Evolutionary conservation across 2,888 invertebrate genomes (phyloP).

Genomic region (Melanargia galathea): DNA sequence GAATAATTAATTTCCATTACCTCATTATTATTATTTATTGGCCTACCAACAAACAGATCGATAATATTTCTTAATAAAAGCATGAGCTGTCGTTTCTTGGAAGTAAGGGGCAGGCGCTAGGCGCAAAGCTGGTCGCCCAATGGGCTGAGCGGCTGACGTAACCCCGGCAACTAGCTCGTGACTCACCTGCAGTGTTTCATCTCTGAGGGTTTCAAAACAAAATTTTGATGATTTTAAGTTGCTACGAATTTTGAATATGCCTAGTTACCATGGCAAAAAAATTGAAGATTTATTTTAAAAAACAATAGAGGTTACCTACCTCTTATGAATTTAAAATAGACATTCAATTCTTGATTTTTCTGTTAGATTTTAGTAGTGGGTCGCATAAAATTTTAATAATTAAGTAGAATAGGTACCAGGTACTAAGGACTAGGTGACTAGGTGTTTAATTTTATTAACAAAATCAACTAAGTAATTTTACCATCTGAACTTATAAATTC

Average conservation of each 20-base stretch:
- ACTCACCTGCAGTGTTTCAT: conserved; percentile 21
- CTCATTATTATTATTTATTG: not conserved
- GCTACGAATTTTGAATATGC: not conserved
- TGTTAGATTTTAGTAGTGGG: too few species aligned
- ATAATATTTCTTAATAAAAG: conserved; percentile 31
- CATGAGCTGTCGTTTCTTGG: conserved; percentile 52
- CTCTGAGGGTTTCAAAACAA: conserved; percentile 10
- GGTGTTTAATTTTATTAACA: too few species aligned
- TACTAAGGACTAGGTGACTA: too few species aligned
- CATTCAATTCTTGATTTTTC: too few species aligned
- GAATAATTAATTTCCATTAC: not conserved
- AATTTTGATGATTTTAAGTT: not conserved
- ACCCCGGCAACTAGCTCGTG: conserved; percentile 29
- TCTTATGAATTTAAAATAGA: too few species aligned
- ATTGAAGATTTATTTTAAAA: too few species aligned
- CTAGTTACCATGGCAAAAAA: too few species aligned
- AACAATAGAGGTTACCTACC: too few species aligned
- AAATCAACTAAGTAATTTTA: too few species aligned
- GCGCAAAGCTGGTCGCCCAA: conserved; percentile 29
- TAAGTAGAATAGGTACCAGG: too few species aligned
- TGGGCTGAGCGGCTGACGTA: conserved; percentile 47
- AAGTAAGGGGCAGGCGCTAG: conserved; percentile 43
- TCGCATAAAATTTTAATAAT: too few species aligned
- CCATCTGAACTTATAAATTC: too few species aligned
- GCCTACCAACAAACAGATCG: conserved; percentile 18